Evolutionary conservation across 2,888 invertebrate genomes (phyloP).

Genomic region (Archips xylosteana): DNA sequence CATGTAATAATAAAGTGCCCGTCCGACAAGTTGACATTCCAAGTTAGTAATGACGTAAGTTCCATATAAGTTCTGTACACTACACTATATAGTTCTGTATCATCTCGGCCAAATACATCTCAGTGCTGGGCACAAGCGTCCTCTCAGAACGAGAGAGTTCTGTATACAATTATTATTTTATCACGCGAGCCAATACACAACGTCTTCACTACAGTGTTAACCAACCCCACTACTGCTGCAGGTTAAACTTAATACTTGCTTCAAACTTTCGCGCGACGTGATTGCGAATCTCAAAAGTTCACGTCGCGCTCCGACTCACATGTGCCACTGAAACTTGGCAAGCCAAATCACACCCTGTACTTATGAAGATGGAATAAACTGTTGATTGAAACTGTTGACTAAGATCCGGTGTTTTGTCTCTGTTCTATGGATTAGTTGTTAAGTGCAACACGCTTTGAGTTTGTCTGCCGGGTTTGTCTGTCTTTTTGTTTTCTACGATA

Average conservation of each 20-base stretch:
- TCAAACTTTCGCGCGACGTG: slow-evolving; percentile 70
- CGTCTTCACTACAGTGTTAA: slow-evolving; percentile 33
- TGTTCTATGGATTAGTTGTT: slow-evolving; percentile 57
- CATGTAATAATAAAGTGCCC: too few species aligned
- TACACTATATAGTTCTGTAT: too few species aligned
- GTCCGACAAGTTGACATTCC: too few species aligned
- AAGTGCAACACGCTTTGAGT: slow-evolving; percentile 53
- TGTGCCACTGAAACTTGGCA: slow-evolving; percentile 49
- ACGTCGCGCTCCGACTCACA: slow-evolving; percentile 58
- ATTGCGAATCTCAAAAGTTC: slow-evolving; percentile 79
- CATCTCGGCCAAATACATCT: too few species aligned
- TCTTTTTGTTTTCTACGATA: slow-evolving; percentile 16
- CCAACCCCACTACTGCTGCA: slow-evolving; percentile 54
- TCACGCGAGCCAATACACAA: slow-evolving; percentile 7
- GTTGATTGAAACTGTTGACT: slow-evolving; percentile 43
- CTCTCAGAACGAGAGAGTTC: too few species aligned
- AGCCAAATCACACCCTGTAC: slow-evolving; percentile 46
- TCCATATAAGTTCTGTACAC: too few species aligned
- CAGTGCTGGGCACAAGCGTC: too few species aligned
- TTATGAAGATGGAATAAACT: slow-evolving; percentile 42
- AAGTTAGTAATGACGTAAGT: too few species aligned
- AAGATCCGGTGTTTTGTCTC: slow-evolving; percentile 14
- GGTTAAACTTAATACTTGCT: slow-evolving; percentile 72
- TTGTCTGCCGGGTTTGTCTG: slow-evolving; percentile 39
- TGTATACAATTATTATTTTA: background rate